Base-by-base conservation (phyloP, 2,113 vertebrate genomes). In the Tautogolabrus adspersus region DNA sequence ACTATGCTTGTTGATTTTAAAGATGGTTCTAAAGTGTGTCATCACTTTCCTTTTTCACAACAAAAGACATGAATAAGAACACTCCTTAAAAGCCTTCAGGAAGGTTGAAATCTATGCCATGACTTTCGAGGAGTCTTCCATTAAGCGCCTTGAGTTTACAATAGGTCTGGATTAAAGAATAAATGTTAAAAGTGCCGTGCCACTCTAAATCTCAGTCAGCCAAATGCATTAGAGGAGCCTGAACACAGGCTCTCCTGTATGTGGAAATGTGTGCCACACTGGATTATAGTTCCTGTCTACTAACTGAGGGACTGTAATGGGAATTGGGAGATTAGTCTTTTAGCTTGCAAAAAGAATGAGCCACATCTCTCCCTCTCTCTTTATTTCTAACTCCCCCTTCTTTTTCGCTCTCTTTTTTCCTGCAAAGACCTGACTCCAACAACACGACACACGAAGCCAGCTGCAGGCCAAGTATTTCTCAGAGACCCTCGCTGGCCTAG, bases 261-360 rank as follows among this genome's bases (percentile, higher is more conserved):
- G 61, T 75, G 40, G 73, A 81, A 88, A 83, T 71, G 54, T 84
- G 74, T 81, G 83, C 67, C 83, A 77, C 76, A 16, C 21, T 80
- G 72, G 79, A 88, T 90, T 72, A 91, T 5, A 59, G n/a, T 34
- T 68, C 77, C 75, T 57, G 57, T 73, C 59, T 62, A 10, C 72
- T 72, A 75, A 74, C 64, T 19, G 18, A 23, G 40, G 58, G 30
- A 64, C 62, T 72, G 66, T 52, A 86, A 78, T 76, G 47, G 77
- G 71, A 89, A 79, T 42, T 66, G 60, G 46, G 26, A 82, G 85
- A 82, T 90, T 88, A 90, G 77, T 72, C 75, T 86, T 85, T 90
- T 75, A 88, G 66, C 77, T 79, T 64, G 15, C 38, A 46, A 30
- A 63, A 62, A 69, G 52, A 91, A 77, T 72, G 66, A 83, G 54